Percentiles rank a stretch among this genome's conserved stretches.
phyloP scores from a whole-genome alignment of 2,797 vertebrate genomes.

The Sciaenops ocellatus region DNA sequence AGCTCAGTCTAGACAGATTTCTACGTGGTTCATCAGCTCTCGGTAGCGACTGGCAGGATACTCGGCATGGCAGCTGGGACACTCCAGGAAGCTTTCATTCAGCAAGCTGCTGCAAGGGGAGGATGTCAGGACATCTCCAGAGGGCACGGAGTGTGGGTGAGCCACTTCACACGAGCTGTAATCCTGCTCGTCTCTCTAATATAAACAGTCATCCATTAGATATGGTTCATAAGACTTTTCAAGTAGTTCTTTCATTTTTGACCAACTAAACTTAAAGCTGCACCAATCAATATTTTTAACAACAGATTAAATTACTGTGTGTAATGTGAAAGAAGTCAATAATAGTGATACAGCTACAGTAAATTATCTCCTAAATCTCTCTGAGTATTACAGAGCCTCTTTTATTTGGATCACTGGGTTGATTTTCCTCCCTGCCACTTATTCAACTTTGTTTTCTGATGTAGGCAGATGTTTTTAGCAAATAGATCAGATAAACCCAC shows the following conservation, averaged over 20 bases:
- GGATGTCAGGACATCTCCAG: slow-evolving; percentile 13
- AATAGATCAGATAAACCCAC: too few species aligned
- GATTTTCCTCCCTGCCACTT: too few species aligned
- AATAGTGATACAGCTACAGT: background rate
- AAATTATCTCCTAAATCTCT: background rate
- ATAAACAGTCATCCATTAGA: slow-evolving; percentile 25
- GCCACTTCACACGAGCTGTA: slow-evolving; percentile 53
- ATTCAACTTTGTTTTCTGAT: too few species aligned
- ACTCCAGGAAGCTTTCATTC: slow-evolving; percentile 91
- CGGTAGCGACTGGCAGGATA: slow-evolving; percentile 88
- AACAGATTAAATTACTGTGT: background rate
- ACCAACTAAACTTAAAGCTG: slow-evolving; percentile 26
- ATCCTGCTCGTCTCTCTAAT: slow-evolving; percentile 76
- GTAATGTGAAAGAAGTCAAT: background rate
- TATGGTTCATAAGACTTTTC: background rate
- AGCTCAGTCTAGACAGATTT: slow-evolving; percentile 81
- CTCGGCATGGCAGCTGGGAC: slow-evolving; percentile 85
- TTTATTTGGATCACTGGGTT: too few species aligned
- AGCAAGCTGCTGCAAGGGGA: slow-evolving; percentile 59
- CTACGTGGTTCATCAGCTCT: slow-evolving; percentile 89
- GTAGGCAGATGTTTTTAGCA: too few species aligned
- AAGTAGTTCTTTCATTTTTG: background rate
- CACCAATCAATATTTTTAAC: background rate
- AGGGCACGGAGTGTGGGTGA: slow-evolving; percentile 16
- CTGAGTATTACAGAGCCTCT: too few species aligned